Base-by-base conservation (phyloP, 2,888 invertebrate genomes). In the Gastrophysa polygoni region DNA sequence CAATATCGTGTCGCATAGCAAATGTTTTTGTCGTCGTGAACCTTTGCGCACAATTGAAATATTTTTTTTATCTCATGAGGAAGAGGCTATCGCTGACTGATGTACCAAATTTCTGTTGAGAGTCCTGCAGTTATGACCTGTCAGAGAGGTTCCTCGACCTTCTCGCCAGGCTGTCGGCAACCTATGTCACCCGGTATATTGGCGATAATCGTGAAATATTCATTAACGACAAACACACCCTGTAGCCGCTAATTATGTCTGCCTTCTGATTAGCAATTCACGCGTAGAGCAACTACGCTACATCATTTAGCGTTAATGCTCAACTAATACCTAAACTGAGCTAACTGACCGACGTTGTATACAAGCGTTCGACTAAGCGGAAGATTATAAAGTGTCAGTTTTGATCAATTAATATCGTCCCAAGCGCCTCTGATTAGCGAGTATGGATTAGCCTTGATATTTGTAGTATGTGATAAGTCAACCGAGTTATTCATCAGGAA, bases 281-380 rank as follows among this genome's bases (percentile, higher is more conserved):
- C 71, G 74, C 72, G 74, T 77, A 78, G n/a, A n/a, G 77, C 77
- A 72, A 75, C 70, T 73, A 63, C 69, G 73, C 68, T 79, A 79
- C 78, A 80, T 79, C 80, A 78, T 80, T 79, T 79, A 79, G 71
- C 73, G 76, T 71, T 78, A 77, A 77, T 75, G 73, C 70, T 71
- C 69, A 55, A 34, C 61, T 34, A 61, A 57, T 55, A n/a, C 4
- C 4, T 24, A 24, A 24, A 7, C 59, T 21, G n/a, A 21, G 49
- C 48, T 51, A 57, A 67, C 60, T 63, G 64, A 61, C 66, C 68
- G 64, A 65, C 59, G 65, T 61, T 62, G 57, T 59, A 67, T 61
- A 67, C 67, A 38, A 38, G 67, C 68, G 64, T 61, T 64, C 63
- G 60, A 61, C 63, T 66, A 67, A 61, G 62, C 67, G 64, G 64